Conservation (phyloP, 2,888 invertebrate species). For the Caenorhabditis plicata region DNA sequence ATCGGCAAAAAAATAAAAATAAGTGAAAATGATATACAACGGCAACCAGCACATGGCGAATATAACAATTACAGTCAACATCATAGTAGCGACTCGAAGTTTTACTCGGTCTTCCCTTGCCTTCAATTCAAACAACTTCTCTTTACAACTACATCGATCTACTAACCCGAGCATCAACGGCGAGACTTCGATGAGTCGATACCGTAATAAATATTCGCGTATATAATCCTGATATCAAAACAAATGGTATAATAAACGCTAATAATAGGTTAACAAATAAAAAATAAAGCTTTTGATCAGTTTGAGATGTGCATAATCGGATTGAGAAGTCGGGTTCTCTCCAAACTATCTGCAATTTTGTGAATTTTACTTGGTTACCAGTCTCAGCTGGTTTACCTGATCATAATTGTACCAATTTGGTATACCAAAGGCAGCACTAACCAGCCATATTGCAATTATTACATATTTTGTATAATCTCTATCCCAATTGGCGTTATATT, state of each 20-base stretch:
- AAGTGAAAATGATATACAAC: constrained; percentile 60
- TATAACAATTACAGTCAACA: constrained; percentile 64
- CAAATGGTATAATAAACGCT: constrained; percentile 62
- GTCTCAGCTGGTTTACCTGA: too few relatives aligned
- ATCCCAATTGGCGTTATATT: constrained; percentile 55
- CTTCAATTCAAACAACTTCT: constrained; percentile 23
- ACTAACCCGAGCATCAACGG: constrained; percentile 62
- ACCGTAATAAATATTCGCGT: constrained; percentile 61
- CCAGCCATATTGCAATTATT: constrained; percentile 60
- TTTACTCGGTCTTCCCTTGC: constrained; percentile 62
- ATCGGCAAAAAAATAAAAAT: constrained; percentile 58
- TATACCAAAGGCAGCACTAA: constrained; percentile 56
- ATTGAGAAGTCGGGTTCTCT: constrained; percentile 30
- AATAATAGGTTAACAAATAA: constrained; percentile 58
- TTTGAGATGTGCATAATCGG: constrained; percentile 49
- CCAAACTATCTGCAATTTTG: constrained; percentile 25
- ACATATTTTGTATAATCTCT: constrained; percentile 54
- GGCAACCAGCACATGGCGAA: constrained; percentile 64
- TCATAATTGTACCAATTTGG: constrained; percentile 59
- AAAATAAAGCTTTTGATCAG: constrained; percentile 53
- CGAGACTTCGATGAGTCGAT: constrained; percentile 57
- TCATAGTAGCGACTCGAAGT: constrained; percentile 64
- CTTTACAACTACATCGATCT: background rate
- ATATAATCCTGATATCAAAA: constrained; percentile 59
- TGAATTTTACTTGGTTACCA: too few relatives aligned